Conservation (phyloP, 2,797 vertebrate species). For the Macropodus opercularis region DNA sequence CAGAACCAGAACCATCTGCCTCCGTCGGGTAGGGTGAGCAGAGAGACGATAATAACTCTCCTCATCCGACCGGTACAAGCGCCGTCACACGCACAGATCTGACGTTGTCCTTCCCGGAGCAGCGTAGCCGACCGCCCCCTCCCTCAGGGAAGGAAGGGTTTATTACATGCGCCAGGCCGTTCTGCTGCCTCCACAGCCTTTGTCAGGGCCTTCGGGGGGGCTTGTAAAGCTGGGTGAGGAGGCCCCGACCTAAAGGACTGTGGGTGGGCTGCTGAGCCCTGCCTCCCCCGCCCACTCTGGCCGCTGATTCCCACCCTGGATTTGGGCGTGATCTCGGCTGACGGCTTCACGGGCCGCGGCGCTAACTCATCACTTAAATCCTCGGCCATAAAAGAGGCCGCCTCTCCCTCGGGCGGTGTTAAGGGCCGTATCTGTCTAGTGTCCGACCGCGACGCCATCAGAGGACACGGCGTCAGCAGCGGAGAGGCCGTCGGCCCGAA, state of each 20-base stretch:
- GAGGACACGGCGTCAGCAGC: slow-evolving; percentile 89
- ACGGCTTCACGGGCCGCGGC: slow-evolving; percentile 87
- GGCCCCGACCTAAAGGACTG: slow-evolving; percentile 78
- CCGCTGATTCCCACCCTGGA: slow-evolving; percentile 88
- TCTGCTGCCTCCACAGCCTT: slow-evolving; percentile 67
- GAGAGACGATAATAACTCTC: too few species aligned
- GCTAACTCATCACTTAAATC: slow-evolving; percentile 58
- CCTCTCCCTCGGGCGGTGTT: slow-evolving; percentile 41
- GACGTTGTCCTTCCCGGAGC: slow-evolving; percentile 69
- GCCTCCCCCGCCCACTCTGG: slow-evolving; percentile 70
- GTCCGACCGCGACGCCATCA: background rate
- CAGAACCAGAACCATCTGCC: too few species aligned
- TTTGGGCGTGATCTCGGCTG: slow-evolving; percentile 85
- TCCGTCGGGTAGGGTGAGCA: too few species aligned
- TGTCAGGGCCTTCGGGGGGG: slow-evolving; percentile 71
- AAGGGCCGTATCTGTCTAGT: slow-evolving; percentile 50
- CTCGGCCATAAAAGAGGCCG: slow-evolving; percentile 43
- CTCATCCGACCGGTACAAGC: too few species aligned
- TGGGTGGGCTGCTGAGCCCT: slow-evolving; percentile 87
- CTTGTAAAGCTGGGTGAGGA: slow-evolving; percentile 70
- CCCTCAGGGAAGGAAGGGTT: slow-evolving; percentile 79
- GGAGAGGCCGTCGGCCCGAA: slow-evolving; percentile 90
- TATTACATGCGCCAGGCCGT: slow-evolving; percentile 74
- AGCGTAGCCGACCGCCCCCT: slow-evolving; percentile 53
- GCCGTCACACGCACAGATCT: slow-evolving; percentile 65